Evolutionary conservation across 35 echinoderm and acorn worm genomes (phyloP), one percentile per base, ranked within the genome.

Genomic region (Diadema setosum): DNA sequence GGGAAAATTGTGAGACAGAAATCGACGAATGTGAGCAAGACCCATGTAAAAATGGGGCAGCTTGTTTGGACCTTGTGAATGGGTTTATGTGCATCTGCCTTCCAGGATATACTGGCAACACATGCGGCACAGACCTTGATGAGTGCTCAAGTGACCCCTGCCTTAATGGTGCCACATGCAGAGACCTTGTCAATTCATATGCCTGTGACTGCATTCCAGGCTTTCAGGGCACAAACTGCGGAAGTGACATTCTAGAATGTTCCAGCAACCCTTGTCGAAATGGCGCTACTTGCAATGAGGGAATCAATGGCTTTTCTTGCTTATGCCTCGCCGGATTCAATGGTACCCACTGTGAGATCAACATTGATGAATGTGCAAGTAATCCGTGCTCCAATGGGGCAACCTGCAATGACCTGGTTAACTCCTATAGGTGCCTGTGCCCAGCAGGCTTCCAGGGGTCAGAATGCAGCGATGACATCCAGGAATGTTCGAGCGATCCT

Each of bases 101-200:
- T 20, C 14, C 16, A 76, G 91, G 91, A 29, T 94, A 52, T 46
- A 59, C 61, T 45, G 91, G 86, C 25, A 25, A 23, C 7, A 82
- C 34, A 33, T 94, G 91, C 46, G 81, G 69, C 15, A 70, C 45
- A 2, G 70, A 89, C 11, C 80, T 83, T 5, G 41, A 84, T 37
- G 91, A 94, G 73, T 94, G 91, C 42, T 26, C 25, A 3, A 84
- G 86, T 37, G 46, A 78, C 49, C 91, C 91, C 36, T 94, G 91
- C 65, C 45, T 45, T 33, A 94, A 94, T 41, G 40, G 42, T 80
- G 91, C 76, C 34, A 23, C 43, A 31, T 94, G 91, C 34, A 26
- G 33, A 7, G 86, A 94, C 27, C 80, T 18, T 21, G 45, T 84
- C 27, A 61, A 67, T 48, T 16, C 3, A 4, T 94, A 75, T 50